Evolutionary conservation across 2,113 vertebrate genomes (phyloP).

Genomic region (Laticauda laticaudata): DNA sequence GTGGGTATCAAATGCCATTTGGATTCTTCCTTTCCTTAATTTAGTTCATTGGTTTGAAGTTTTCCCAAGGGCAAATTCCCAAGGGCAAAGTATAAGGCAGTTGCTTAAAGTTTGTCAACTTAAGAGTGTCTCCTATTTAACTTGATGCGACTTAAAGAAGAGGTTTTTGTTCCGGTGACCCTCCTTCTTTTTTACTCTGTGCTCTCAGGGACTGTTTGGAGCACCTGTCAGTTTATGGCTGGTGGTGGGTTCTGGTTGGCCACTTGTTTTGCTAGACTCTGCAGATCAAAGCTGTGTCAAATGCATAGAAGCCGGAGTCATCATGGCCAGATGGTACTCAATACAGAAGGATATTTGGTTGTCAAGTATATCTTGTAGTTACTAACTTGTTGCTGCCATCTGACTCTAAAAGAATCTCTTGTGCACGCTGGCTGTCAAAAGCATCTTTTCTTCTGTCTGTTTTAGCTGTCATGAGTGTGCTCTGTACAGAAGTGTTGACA

Average conservation of each 20-base stretch:
- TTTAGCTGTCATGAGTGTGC: slow-evolving; percentile 84
- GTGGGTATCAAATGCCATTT: background rate
- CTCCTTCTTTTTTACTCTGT: slow-evolving; percentile 38
- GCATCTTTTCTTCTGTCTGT: slow-evolving; percentile 84
- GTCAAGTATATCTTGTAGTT: slow-evolving; percentile 82
- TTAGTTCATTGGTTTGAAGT: background rate
- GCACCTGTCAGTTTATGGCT: slow-evolving; percentile 63
- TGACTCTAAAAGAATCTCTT: slow-evolving; percentile 81
- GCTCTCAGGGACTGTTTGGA: slow-evolving; percentile 56
- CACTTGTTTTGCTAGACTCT: slow-evolving; percentile 79
- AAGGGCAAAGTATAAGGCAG: background rate
- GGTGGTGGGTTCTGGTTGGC: slow-evolving; percentile 68
- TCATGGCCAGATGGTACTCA: slow-evolving; percentile 79
- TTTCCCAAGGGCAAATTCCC: background rate
- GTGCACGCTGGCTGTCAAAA: slow-evolving; percentile 83
- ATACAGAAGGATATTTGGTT: slow-evolving; percentile 83
- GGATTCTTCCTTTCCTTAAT: background rate
- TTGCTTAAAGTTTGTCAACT: background rate
- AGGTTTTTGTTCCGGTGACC: slow-evolving; percentile 22
- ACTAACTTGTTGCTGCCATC: slow-evolving; percentile 85
- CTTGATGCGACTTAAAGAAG: slow-evolving; percentile 19
- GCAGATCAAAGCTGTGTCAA: slow-evolving; percentile 75
- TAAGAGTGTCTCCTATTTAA: slow-evolving; percentile 3
- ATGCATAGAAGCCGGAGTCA: slow-evolving; percentile 79
- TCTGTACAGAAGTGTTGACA: slow-evolving; percentile 85